phyloP scores from a whole-genome alignment of 2,888 invertebrate genomes.

The Agonopterix arenella region DNA sequence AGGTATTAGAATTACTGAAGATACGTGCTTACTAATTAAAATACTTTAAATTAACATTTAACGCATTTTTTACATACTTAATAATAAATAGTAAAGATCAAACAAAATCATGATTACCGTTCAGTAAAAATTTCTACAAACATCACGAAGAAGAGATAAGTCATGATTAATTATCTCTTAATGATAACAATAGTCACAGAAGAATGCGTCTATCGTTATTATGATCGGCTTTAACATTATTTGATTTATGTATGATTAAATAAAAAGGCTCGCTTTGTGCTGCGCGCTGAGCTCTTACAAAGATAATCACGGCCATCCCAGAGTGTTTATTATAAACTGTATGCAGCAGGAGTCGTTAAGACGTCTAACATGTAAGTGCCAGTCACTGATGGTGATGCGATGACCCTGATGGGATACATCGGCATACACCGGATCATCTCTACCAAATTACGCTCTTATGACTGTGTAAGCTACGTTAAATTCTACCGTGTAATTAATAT shows the following conservation, averaged over 20 bases:
- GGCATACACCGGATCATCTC: neutral
- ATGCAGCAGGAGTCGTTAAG: constrained; percentile 35
- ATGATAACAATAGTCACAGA: constrained; percentile 21
- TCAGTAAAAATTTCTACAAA: no score
- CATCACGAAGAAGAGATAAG: neutral
- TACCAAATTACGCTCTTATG: neutral
- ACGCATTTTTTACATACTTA: no score
- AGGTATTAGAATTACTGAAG: constrained; percentile 1
- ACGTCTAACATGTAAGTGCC: constrained; percentile 30
- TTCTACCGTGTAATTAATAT: constrained; percentile 4
- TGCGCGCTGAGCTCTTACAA: constrained; percentile 4
- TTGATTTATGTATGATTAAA: constrained; percentile 12
- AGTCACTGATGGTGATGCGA: constrained; percentile 14
- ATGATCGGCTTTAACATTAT: neutral
- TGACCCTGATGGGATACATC: constrained; percentile 13
- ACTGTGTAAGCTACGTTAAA: neutral
- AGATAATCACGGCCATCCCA: constrained; percentile 29
- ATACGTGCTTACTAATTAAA: neutral
- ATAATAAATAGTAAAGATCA: no score
- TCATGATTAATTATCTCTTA: neutral
- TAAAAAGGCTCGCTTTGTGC: constrained; percentile 22
- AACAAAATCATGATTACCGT: no score
- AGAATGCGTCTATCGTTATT: constrained; percentile 23
- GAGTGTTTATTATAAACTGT: constrained; percentile 32
- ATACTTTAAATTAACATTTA: no score